Percentiles rank a stretch among this genome's conserved stretches.
These are phyloP conservation scores for Saguinus midas DNA, from an alignment of 2,113 vertebrate species.

Conservation along the genomic window DNA sequence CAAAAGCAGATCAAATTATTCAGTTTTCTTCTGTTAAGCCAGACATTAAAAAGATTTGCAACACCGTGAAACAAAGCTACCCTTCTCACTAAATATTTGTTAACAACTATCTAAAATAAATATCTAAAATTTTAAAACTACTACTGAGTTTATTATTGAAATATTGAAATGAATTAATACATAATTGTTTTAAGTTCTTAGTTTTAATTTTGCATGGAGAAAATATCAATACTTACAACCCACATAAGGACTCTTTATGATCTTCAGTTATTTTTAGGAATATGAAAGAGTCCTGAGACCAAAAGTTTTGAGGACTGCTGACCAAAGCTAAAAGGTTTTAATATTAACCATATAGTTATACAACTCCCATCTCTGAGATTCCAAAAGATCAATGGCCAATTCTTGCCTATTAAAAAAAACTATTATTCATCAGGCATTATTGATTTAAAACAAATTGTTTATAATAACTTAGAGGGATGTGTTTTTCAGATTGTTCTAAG, in stretches of 20 bases:
- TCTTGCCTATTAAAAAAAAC: background rate
- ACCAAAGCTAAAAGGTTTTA: accelerated
- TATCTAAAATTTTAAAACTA: no score
- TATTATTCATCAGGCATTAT: background rate
- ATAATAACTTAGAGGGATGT: background rate
- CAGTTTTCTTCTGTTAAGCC: background rate
- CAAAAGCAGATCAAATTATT: background rate
- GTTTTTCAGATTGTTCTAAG: background rate
- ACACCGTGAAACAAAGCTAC: background rate
- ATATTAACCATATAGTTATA: background rate
- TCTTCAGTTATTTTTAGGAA: background rate
- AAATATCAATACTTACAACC: background rate
- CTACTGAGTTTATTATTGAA: background rate
- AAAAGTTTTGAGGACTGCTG: background rate
- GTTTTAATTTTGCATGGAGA: background rate
- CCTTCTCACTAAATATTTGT: background rate
- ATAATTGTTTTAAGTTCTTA: background rate
- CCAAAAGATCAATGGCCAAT: background rate
- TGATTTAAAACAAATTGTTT: background rate
- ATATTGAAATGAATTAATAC: background rate
- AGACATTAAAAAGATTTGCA: background rate
- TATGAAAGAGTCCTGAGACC: background rate
- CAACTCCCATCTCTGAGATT: background rate
- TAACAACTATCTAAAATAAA: no score
- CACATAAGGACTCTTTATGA: background rate